phyloP scores from a whole-genome alignment of 2,888 invertebrate species.

The Epistrophe eligans region DNA sequence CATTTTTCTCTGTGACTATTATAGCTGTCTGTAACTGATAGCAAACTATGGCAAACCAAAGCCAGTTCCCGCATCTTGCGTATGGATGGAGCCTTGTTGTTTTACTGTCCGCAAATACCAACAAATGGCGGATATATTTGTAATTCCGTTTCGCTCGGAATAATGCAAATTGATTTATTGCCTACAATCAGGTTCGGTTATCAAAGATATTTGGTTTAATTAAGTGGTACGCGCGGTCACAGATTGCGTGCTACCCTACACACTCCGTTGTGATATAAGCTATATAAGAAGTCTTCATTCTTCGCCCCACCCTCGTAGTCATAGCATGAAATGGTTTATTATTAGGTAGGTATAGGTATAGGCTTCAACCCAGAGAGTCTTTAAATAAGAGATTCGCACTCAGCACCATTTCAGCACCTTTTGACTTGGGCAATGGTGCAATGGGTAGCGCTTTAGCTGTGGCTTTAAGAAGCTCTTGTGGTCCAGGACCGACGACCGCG shows the following conservation, averaged over 20 bases:
- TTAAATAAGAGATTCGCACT: slow-evolving; percentile 75
- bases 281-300: slow-evolving; percentile 12
- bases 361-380: slow-evolving; percentile 39
- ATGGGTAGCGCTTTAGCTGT: slow-evolving; percentile 38
- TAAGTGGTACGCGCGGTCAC: slow-evolving; percentile 77
- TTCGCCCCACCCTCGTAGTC: slow-evolving; percentile 1
- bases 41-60: slow-evolving; percentile 15
- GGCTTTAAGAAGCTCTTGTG: slow-evolving; percentile 36
- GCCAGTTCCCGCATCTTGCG: slow-evolving; percentile 36
- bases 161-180: slow-evolving; percentile 77
- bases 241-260: slow-evolving; percentile 76
- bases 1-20: slow-evolving; percentile 14
- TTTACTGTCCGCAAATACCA: slow-evolving; percentile 14
- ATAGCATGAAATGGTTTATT: slow-evolving; percentile 70
- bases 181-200: slow-evolving; percentile 76
- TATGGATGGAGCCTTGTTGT: not conserved
- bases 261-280: slow-evolving; percentile 25
- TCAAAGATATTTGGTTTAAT: slow-evolving; percentile 77
- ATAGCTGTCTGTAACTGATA: slow-evolving; percentile 38
- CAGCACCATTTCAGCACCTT: slow-evolving; percentile 74
- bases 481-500: not conserved
- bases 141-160: slow-evolving; percentile 72
- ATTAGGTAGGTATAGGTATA: slow-evolving; percentile 34
- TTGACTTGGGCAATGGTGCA: slow-evolving; percentile 51
- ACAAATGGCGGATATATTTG: slow-evolving; percentile 64